Evolutionary conservation across 2,888 invertebrate species (phyloP), one percentile per base, ranked within the genome.

Genomic region (Pardosa pseudoannulata): DNA sequence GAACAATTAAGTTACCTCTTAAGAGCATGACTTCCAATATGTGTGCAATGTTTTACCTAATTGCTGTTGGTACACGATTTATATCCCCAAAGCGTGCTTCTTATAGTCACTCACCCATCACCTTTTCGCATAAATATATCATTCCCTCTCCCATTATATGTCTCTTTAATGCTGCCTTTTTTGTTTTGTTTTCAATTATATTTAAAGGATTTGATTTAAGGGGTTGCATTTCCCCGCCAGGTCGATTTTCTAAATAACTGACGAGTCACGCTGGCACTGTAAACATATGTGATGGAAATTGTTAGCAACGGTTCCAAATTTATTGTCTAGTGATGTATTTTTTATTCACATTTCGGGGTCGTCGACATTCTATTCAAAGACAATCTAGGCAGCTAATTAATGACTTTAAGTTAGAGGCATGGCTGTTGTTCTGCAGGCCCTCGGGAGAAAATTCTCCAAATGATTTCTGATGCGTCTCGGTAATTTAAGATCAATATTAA

Each of bases 11-110:
- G 74, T 50, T 19, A 29, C 31, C 32, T 23, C 67, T 32, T 56
- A 67, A 74, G 71, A 74, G 68, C 81, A 81, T 73, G 81, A 74
- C 68, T 72, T 79, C 41, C 78, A 70, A 78, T 67, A 29, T 32
- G 41, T 76, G 16, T 31, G 56, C 39, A 19, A 65, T 31, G 0
- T 23, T 65, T 39, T 29, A 62, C 46, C 72, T 73, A 80, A 73
- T 80, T 73, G 50, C 73, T 65, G 67, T 65, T 73, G 46, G 32
- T 16, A 29, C 64, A 27, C 50, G 27, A 74, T 31, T 36, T 81
- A 27, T 68, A 29, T 29, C 28, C 65, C 23, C 5, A 27, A 65
- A 68, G 68, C 74, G 56, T 68, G 56, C 32, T 16, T 23, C 13
- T 19, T 31, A 23, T 36, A 32, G 65, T 73, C 72, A 65, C 28